Conservation (phyloP, 1,140 invertebrate genomes). For the Dreissena polymorpha region DNA sequence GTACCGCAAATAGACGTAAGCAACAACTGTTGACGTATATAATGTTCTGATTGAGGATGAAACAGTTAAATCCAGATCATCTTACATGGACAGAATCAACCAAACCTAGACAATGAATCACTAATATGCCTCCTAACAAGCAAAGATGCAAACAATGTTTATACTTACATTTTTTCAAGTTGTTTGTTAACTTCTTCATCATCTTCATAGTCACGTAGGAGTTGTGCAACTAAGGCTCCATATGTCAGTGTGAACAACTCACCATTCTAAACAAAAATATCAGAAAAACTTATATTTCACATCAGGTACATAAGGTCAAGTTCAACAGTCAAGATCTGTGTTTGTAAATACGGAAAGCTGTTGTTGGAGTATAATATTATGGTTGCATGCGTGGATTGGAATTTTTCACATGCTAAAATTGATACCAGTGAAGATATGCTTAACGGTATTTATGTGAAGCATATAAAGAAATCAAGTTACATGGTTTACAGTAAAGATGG, state of each 20-base stretch:
- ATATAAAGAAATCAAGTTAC: too few species aligned
- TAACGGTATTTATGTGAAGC: too few species aligned
- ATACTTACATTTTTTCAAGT: constrained; percentile 81
- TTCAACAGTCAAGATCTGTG: not conserved
- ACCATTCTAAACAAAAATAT: constrained; percentile 88
- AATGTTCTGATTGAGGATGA: too few species aligned
- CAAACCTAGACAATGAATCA: too few species aligned
- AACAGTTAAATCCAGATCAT: too few species aligned
- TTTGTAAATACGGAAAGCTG: not conserved
- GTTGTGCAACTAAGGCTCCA: constrained; percentile 97
- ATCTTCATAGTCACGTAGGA: constrained; percentile 98
- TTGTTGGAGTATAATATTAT: not conserved
- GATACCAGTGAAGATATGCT: too few species aligned
- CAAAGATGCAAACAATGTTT: not conserved
- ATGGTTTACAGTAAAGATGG: too few species aligned
- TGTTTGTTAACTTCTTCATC: constrained; percentile 90
- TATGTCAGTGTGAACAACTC: constrained; percentile 99
- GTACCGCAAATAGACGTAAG: too few species aligned
- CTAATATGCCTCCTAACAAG: too few species aligned
- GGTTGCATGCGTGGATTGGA: not conserved
- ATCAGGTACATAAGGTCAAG: not conserved
- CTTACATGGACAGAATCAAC: too few species aligned
- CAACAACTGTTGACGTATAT: too few species aligned
- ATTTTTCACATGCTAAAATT: too few species aligned
- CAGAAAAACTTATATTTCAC: not conserved